Evolutionary conservation across 2,797 vertebrate species (phyloP), one percentile per base, ranked within the genome.

Genomic region (Cyclura pinguis): DNA sequence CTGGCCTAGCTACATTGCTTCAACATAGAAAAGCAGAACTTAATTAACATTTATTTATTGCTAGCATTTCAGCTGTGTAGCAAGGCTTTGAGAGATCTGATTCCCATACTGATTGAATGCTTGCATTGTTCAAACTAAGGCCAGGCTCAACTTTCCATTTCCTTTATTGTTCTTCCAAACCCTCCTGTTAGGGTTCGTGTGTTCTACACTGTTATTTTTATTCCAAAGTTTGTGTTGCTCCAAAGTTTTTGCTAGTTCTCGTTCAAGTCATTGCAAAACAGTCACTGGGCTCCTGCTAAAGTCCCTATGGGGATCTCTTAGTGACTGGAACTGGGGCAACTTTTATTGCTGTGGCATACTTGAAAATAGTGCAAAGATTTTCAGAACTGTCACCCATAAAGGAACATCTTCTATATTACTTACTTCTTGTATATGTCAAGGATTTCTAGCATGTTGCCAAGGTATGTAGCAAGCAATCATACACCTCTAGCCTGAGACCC

Each of bases 41-140:
- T 84, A 87, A 91, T 91, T 91, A 86, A 86, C 42, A 82, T 81
- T 82, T 74, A 91, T 84, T 84, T 91, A 67, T 88, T 84, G 72
- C 59, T 59, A 55, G 69, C n/a, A 86, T 80, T 22, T 55, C 38
- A 82, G 22, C 14, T 73, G 77, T 74, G 42, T 64, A 32, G 80
- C 42, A 42, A 77, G n/a, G n/a, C 55, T 84, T 47, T 42, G 47
- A 84, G 32, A 64, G 78, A 74, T 76, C 67, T n/a, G 32, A 29
- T 86, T 29, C 29, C 42, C 73, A 32, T 55, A 62, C 55, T 76
- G 80, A 84, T 77, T 57, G 67, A 88, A 16, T 14, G 22, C 35
- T 73, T 73, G n/a, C 27, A 47, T 74, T 38, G 16, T 69, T 78
- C 16, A 69, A 85, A 80, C 16, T 2, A 85, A 78, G 72, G 38